A percentile compares a stretch with the other conserved stretches of the same genome.
Evolutionary conservation across 1,140 invertebrate species (phyloP).

Genomic region (Melitaea cinxia): DNA sequence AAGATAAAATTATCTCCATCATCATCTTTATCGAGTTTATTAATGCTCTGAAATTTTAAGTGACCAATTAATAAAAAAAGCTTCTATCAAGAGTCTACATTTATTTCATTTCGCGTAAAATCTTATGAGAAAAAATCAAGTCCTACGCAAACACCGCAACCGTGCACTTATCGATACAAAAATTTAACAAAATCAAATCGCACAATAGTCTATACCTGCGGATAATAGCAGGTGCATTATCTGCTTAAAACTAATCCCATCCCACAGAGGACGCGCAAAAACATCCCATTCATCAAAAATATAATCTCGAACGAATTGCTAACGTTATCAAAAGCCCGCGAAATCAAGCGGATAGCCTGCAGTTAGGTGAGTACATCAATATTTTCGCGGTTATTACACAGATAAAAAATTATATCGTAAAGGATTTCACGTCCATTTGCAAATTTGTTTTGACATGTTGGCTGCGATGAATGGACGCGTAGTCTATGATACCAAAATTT

Average conservation of each 20-base stretch:
- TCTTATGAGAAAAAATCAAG: neutral
- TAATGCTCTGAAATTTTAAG: too few species aligned
- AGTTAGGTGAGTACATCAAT: conserved; percentile 47
- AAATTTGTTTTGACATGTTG: conserved; percentile 74
- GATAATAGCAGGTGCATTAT: conserved; percentile 69
- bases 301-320: conserved; percentile 63
- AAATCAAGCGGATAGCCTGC: conserved; percentile 52
- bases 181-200: conserved; percentile 25
- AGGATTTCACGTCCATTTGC: conserved; percentile 44
- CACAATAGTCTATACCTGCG: conserved; percentile 53
- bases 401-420: conserved; percentile 30
- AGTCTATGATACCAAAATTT: conserved; percentile 74
- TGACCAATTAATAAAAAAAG: neutral
- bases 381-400: conserved; percentile 68
- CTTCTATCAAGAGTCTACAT: neutral
- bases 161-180: conserved; percentile 47
- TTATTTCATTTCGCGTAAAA: neutral
- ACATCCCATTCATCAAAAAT: conserved; percentile 61
- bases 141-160: conserved; percentile 63
- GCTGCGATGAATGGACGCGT: conserved; percentile 49
- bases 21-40: too few species aligned
- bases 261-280: conserved; percentile 55
- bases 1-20: too few species aligned
- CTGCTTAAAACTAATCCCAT: conserved; percentile 58
- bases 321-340: conserved; percentile 42